Evolutionary conservation across 2,113 vertebrate genomes (phyloP).

Genomic region (Brachypteracias leptosomus): DNA sequence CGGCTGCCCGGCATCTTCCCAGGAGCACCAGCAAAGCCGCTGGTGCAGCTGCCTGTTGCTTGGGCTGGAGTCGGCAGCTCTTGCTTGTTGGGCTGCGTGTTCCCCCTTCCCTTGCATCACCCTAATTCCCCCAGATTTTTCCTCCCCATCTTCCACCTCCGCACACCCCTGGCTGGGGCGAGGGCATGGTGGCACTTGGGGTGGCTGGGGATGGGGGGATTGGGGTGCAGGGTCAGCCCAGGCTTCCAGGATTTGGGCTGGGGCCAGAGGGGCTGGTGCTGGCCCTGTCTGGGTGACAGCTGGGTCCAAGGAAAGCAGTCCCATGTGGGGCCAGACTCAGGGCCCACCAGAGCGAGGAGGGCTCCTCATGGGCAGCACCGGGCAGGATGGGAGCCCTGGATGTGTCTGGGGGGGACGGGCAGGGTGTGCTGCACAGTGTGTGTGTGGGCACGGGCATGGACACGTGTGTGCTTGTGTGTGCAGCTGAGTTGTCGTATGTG

Average conservation of each 20-base stretch:
- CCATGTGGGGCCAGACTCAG: rapidly evolving
- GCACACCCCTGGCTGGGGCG: rapidly evolving
- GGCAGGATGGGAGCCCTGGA: rapidly evolving
- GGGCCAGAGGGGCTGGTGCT: neutral
- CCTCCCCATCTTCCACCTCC: neutral
- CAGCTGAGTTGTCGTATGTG: rapidly evolving
- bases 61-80: neutral
- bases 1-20: neutral
- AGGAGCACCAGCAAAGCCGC: neutral
- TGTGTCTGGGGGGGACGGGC: neutral
- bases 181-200: rapidly evolving
- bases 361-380: rapidly evolving
- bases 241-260: neutral
- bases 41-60: neutral
- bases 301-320: neutral
- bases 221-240: neutral
- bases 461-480: neutral
- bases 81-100: rapidly evolving
- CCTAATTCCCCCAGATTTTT: rapidly evolving
- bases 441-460: too few relatives aligned
- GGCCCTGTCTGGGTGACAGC: neutral
- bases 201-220: too few relatives aligned
- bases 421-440: neutral
- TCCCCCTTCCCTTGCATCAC: rapidly evolving
- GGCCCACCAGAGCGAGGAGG: neutral